Evolutionary conservation across 2,113 vertebrate genomes (phyloP).

Genomic region (Casuarius casuarius): DNA sequence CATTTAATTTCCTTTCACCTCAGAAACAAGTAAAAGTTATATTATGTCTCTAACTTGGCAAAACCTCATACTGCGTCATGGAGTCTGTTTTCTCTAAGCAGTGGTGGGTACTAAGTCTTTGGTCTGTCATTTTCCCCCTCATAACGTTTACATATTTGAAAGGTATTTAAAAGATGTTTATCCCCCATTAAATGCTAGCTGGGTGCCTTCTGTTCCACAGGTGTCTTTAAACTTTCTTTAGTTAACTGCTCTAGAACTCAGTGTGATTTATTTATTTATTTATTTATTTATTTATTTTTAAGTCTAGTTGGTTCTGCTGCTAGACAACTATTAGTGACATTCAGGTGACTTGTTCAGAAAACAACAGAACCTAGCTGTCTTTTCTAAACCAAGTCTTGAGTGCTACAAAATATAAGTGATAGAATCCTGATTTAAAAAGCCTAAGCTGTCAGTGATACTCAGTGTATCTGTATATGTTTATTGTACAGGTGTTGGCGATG

Average conservation of each 20-base stretch:
- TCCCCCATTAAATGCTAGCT: background rate
- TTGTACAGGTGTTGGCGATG: background rate
- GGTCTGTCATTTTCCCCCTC: background rate
- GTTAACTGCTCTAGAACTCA: background rate
- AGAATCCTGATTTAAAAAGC: background rate
- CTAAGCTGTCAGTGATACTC: background rate
- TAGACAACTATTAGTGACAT: background rate
- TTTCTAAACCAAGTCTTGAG: background rate
- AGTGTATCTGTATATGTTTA: background rate
- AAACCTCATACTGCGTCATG: background rate
- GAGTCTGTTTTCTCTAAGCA: background rate
- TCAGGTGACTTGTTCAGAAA: background rate
- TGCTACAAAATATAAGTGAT: background rate
- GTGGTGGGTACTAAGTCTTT: background rate
- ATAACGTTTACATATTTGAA: background rate
- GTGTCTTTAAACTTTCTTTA: background rate
- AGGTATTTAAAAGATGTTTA: background rate
- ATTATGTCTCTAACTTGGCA: background rate
- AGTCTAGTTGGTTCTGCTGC: background rate
- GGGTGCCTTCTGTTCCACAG: background rate
- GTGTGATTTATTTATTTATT: background rate
- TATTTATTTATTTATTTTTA: too few species aligned
- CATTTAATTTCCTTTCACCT: background rate
- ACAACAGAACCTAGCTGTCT: background rate
- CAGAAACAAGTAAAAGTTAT: background rate